Evolutionary conservation across 1,140 invertebrate genomes (phyloP).

Genomic region (Tetranychus cinnabarinus): DNA sequence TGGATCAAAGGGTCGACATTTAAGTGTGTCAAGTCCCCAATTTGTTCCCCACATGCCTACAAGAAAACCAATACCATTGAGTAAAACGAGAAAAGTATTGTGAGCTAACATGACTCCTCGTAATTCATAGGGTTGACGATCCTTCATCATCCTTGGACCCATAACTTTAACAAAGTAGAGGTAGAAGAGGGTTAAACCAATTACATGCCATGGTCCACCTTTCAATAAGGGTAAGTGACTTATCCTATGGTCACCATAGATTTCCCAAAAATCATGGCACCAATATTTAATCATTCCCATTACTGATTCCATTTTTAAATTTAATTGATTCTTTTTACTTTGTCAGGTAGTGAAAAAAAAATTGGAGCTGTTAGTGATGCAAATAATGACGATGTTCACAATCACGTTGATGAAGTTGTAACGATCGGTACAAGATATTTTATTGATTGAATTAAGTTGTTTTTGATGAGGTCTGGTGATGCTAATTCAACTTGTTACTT

Average conservation of each 20-base stretch:
- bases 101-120: background rate
- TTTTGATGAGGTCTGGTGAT: background rate
- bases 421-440: background rate
- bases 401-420: background rate
- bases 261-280: conserved; percentile 3
- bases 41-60: background rate
- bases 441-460: background rate
- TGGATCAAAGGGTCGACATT: background rate
- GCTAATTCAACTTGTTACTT: background rate
- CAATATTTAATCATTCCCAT: background rate
- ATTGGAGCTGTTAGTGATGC: background rate
- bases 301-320: background rate
- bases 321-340: background rate
- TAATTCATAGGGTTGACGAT: conserved; percentile 1
- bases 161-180: conserved; percentile 4
- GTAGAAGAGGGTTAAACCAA: background rate
- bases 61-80: background rate
- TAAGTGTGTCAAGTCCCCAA: background rate
- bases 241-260: background rate
- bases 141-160: conserved; percentile 4
- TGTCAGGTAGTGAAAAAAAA: background rate
- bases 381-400: background rate
- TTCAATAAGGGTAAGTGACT: background rate
- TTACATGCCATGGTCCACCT: conserved; percentile 2
- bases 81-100: conserved; percentile 1